phyloP scores from a whole-genome alignment of 2,113 vertebrate species.

The Pseudopipra pipra region DNA sequence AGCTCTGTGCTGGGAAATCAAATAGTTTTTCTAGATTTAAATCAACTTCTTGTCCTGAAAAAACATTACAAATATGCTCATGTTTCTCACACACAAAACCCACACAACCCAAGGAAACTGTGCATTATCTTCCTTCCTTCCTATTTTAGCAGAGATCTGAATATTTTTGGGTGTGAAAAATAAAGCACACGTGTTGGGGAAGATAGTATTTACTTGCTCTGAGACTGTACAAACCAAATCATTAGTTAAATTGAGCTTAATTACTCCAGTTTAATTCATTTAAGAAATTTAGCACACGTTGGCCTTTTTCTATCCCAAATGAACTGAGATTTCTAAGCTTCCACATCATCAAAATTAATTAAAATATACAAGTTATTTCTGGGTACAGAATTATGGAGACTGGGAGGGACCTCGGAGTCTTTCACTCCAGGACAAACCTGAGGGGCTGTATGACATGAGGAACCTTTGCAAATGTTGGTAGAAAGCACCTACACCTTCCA shows the following conservation, averaged over 20 bases:
- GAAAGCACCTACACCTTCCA: not conserved
- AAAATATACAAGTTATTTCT: not conserved
- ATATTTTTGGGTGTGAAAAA: not conserved
- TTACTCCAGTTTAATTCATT: not conserved
- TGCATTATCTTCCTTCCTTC: not conserved
- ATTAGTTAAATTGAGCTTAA: not conserved
- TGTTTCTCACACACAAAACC: not conserved
- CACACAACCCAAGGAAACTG: not conserved
- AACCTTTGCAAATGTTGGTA: not conserved
- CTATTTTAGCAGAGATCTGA: not conserved
- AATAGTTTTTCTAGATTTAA: not conserved
- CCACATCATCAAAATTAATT: not conserved
- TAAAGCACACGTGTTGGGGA: rapidly evolving
- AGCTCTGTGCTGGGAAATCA: not conserved
- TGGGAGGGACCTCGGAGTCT: not conserved
- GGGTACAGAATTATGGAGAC: not conserved
- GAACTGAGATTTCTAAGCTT: not conserved
- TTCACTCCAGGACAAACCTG: not conserved
- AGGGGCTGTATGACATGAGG: not conserved
- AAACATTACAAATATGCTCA: not conserved
- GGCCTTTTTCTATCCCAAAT: not conserved
- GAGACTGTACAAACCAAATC: not conserved
- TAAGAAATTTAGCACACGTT: not conserved
- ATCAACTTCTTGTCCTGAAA: not conserved
- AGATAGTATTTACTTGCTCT: not conserved